Base-by-base conservation (phyloP, 2,888 invertebrate species). In the Chrysina gloriosa region DNA sequence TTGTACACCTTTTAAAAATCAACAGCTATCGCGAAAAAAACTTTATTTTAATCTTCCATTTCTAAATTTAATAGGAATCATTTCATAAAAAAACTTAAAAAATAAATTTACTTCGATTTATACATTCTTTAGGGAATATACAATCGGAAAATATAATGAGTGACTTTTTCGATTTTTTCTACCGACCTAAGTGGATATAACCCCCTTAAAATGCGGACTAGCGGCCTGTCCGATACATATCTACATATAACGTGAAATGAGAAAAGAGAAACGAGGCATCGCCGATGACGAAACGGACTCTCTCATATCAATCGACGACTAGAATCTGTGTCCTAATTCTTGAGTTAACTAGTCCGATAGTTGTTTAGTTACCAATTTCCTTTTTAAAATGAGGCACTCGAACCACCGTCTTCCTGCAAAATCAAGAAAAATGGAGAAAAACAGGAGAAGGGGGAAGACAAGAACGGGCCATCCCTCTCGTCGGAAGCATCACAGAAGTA, bases 311-410 rank as follows among this genome's bases (percentile, higher is more conserved):
- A 42, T 68, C 56, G 50, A 64, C 69, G 48, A 34, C 47, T 64
- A 52, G 52, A 50, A 25, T 50, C 11, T 54, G 67, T 63, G 69
- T 69, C 69, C 69, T 69, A 67, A 50, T 63, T 65, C 69, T 65
- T 65, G 65, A 66, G 69, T 72, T 72, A 69, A 67, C 74, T 74
- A 74, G 74, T 74, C 75, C 68, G 69, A 58, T 75, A 75, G 75
- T 71, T 73, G 70, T 72, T 73, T 74, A 75, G 75, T 75, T 75
- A 75, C 75, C 75, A 74, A 66, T 69, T 50, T 50, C 29, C 21
- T 16, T 31, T 31, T 31, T n/a, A n/a, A 9, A 21, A 42, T 42
- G 27, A 50, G 27, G 27, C 27, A 68, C 65, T 54, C 54, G 63
- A 65, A 67, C 71, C 68, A 71, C 63, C 58, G 73, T 73, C 72